Evolutionary conservation across 2,113 vertebrate species (phyloP).

Genomic region (Dicentrarchus labrax): DNA sequence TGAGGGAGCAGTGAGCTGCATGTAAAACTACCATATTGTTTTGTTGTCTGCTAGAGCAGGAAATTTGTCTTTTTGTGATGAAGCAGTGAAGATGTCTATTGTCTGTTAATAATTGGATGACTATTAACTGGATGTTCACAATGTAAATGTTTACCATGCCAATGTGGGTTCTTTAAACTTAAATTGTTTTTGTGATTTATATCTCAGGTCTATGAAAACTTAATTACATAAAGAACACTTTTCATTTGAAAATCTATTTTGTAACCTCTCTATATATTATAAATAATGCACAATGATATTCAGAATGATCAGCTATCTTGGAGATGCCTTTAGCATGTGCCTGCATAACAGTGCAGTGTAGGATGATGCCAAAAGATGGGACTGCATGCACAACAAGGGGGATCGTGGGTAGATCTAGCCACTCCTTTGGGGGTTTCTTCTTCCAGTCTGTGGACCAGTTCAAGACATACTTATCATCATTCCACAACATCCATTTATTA

Average conservation of each 20-base stretch:
- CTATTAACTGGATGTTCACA: slow-evolving; percentile 32
- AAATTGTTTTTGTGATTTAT: slow-evolving; percentile 30
- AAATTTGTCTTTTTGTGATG: slow-evolving; percentile 55
- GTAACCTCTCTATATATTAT: slow-evolving; percentile 10
- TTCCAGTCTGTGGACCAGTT: slow-evolving; percentile 15
- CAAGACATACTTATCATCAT: slow-evolving; percentile 24
- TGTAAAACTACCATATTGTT: slow-evolving; percentile 57
- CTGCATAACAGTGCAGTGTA: slow-evolving; percentile 27
- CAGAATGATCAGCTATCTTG: slow-evolving; percentile 44
- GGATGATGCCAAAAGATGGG: slow-evolving; percentile 15
- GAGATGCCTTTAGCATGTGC: slow-evolving; percentile 12
- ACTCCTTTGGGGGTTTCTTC: slow-evolving; percentile 3
- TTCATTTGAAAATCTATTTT: slow-evolving; percentile 29
- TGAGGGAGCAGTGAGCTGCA: slow-evolving; percentile 64
- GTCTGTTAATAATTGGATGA: slow-evolving; percentile 45
- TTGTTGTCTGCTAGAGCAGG: slow-evolving; percentile 51
- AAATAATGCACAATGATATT: slow-evolving; percentile 36
- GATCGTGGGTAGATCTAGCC: slow-evolving; percentile 27
- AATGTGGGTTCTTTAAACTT: slow-evolving; percentile 11
- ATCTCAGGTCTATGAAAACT: slow-evolving; percentile 9
- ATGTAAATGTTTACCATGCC: slow-evolving; percentile 49
- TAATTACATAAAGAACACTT: background rate
- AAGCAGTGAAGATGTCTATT: slow-evolving; percentile 39
- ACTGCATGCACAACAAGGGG: slow-evolving; percentile 28
- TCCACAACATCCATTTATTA: slow-evolving; percentile 16